Percentiles rank a stretch among this genome's conserved stretches.
phyloP scores from a whole-genome alignment of 2,888 invertebrate genomes.

The Drosophila tanythrix region DNA sequence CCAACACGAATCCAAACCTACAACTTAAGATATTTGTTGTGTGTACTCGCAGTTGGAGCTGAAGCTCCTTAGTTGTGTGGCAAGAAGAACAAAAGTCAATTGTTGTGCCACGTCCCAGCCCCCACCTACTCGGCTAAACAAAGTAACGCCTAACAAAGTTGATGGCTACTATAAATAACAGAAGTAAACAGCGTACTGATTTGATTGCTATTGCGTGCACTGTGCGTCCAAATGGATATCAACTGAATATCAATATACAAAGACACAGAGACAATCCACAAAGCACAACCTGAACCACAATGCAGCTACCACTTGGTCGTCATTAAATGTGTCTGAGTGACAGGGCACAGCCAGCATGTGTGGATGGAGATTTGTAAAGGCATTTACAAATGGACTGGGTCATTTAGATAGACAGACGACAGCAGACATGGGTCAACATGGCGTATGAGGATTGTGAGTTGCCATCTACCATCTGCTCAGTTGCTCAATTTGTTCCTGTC shows the following conservation, averaged over 20 bases:
- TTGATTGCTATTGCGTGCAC: conserved; percentile 56
- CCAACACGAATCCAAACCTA: conserved; percentile 45
- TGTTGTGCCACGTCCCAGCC: conserved; percentile 1
- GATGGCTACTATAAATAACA: conserved; percentile 40
- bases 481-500: conserved; percentile 45
- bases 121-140: not conserved
- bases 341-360: conserved; percentile 37
- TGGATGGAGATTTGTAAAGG: conserved; percentile 55
- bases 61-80: conserved; percentile 1
- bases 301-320: conserved; percentile 1
- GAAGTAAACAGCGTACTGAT: conserved; percentile 48
- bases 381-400: conserved; percentile 33
- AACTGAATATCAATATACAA: conserved; percentile 39
- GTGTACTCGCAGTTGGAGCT: not conserved
- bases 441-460: conserved; percentile 35
- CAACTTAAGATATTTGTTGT: conserved; percentile 12
- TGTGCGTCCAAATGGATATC: conserved; percentile 45
- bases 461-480: conserved; percentile 21
- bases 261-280: not conserved
- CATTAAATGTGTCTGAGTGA: conserved; percentile 19
- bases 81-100: conserved; percentile 30
- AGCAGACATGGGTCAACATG: conserved; percentile 22
- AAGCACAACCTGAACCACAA: not conserved
- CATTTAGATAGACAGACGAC: conserved; percentile 8
- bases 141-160: conserved; percentile 3